phyloP scores from a whole-genome alignment of 53 echinoderm and acorn worm genomes.

The Stichopus horrens region DNA sequence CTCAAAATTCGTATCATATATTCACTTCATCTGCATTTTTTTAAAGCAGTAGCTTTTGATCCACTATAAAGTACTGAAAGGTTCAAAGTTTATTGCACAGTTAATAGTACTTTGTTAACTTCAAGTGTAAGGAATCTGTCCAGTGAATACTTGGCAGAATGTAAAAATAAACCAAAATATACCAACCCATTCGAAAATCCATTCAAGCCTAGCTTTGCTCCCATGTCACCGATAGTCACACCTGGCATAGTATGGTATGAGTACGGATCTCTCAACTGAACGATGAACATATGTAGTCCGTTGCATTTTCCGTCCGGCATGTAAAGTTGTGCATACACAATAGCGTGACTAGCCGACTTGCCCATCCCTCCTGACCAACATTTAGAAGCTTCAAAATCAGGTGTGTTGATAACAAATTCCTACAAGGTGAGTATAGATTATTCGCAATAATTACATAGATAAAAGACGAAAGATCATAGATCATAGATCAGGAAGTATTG shows the following conservation, averaged over 20 bases:
- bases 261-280: constrained; percentile 71
- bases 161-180: neutral
- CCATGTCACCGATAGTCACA: constrained; percentile 43
- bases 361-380: constrained; percentile 83
- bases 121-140: neutral
- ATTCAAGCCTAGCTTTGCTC: constrained; percentile 41
- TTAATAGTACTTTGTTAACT: no score
- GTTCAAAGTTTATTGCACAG: no score
- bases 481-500: no score
- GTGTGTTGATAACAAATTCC: constrained; percentile 85
- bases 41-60: no score
- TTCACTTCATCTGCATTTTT: no score
- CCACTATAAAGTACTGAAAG: no score
- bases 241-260: constrained; percentile 70
- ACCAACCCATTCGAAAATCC: constrained; percentile 59
- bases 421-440: neutral
- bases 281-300: constrained; percentile 82
- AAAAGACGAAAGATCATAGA: no score
- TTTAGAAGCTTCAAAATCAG: constrained; percentile 92
- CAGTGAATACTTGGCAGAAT: neutral
- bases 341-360: constrained; percentile 82
- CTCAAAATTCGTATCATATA: neutral
- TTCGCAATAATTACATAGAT: no score
- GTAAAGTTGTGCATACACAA: constrained; percentile 83
- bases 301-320: constrained; percentile 82